Percentiles rank a stretch among this genome's conserved stretches.
Evolutionary conservation across 2,797 vertebrate genomes (phyloP).

Genomic region (Paramormyrops hopkinsi): DNA sequence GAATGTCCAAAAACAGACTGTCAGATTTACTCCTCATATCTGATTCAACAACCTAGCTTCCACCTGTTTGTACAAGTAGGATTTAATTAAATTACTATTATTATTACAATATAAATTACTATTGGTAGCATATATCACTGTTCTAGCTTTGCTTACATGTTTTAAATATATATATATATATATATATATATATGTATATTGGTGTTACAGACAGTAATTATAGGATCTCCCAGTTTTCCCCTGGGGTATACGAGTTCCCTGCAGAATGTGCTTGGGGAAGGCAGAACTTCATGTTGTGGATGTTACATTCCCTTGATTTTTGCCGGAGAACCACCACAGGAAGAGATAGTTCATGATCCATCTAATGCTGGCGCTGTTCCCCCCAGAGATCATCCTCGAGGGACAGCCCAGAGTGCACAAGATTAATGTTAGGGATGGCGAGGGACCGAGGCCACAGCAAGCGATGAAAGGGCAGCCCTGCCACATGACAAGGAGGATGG

Average conservation of each 20-base stretch:
- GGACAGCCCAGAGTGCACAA: neutral
- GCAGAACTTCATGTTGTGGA: neutral
- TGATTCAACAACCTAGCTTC: neutral
- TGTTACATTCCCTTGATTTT: neutral
- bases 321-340: neutral
- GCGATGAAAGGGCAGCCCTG: neutral
- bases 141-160: neutral
- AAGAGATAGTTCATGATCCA: neutral
- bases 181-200: neutral
- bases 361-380: neutral
- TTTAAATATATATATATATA: neutral
- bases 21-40: neutral
- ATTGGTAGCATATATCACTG: neutral
- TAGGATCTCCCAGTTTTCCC: neutral
- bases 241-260: neutral
- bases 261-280: neutral
- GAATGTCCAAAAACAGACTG: neutral
- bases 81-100: neutral
- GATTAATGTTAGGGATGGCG: neutral
- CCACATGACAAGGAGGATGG: neutral
- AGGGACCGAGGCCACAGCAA: neutral
- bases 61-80: neutral
- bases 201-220: neutral
- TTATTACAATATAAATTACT: too few species aligned
- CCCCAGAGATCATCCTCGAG: neutral